phyloP scores from a whole-genome alignment of 1,140 invertebrate species.

The Macrobrachium rosenbergii region DNA sequence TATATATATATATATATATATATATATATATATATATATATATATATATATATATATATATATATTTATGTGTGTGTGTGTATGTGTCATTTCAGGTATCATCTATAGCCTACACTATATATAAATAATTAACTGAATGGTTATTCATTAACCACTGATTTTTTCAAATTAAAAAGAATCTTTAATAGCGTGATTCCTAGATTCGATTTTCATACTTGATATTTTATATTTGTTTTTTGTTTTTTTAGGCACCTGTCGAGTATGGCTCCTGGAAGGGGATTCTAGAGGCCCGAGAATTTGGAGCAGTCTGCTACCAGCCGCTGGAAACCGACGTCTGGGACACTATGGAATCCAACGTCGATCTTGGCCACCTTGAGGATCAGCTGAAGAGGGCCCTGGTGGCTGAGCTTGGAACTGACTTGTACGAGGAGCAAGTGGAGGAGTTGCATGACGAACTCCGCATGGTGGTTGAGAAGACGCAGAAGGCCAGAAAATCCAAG shows the following conservation, averaged over 20 bases:
- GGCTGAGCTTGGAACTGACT: constrained; percentile 46
- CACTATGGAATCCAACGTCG: constrained; percentile 52
- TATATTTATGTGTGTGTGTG: no score
- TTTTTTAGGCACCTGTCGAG: constrained; percentile 67
- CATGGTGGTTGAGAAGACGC: constrained; percentile 7
- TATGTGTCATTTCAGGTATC: no score
- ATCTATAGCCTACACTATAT: no score
- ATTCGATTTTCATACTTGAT: no score
- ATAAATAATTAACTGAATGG: no score
- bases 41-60: no score
- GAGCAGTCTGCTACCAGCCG: constrained; percentile 69
- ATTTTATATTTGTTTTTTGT: neutral
- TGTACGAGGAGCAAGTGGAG: constrained; percentile 60
- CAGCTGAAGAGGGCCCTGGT: constrained; percentile 38
- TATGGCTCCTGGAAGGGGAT: constrained; percentile 65
- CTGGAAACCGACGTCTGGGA: constrained; percentile 68
- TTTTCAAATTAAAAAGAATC: no score
- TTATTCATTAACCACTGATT: no score
- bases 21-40: no score
- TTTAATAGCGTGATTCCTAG: no score
- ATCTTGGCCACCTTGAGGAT: constrained; percentile 33
- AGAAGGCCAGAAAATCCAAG: constrained; percentile 34
- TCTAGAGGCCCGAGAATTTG: constrained; percentile 67
- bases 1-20: no score
- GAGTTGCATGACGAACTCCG: constrained; percentile 64